Evolutionary conservation across 2,113 vertebrate genomes (phyloP).

Genomic region (Puma concolor): DNA sequence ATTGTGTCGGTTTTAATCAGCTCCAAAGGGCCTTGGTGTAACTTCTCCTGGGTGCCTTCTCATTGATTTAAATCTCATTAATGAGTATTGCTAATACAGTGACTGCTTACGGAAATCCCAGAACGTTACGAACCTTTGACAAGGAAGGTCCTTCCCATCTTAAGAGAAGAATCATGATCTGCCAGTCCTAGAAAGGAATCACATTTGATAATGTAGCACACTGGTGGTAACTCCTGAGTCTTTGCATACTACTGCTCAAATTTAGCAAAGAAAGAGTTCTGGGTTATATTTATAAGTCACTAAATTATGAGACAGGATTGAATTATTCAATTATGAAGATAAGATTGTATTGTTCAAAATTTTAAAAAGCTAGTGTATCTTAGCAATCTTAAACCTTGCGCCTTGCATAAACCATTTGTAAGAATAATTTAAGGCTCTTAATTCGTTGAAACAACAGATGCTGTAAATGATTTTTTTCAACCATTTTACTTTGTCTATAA

Average conservation of each 20-base stretch:
- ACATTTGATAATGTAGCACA: neutral
- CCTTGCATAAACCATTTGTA: neutral
- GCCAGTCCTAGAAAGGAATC: neutral
- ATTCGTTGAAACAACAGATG: neutral
- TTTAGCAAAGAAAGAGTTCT: neutral
- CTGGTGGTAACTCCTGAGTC: neutral
- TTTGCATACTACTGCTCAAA: neutral
- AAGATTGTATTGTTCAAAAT: constrained; percentile 20
- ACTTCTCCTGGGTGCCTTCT: neutral
- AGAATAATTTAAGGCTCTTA: neutral
- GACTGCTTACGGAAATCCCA: neutral
- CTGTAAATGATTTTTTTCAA: neutral
- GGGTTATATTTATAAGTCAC: neutral
- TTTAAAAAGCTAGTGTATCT: neutral
- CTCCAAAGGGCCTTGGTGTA: neutral
- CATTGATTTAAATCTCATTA: neutral
- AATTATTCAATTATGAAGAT: constrained; percentile 27
- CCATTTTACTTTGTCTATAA: neutral
- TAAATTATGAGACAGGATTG: neutral
- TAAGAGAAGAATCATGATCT: neutral
- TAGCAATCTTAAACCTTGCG: neutral
- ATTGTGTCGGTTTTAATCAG: constrained; percentile 3
- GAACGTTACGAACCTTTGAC: neutral
- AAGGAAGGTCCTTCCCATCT: neutral
- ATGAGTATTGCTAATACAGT: neutral